A percentile compares a stretch with the other conserved stretches of the same genome.
phyloP scores from a whole-genome alignment of 2,797 vertebrate genomes.

The Meda fulgida region DNA sequence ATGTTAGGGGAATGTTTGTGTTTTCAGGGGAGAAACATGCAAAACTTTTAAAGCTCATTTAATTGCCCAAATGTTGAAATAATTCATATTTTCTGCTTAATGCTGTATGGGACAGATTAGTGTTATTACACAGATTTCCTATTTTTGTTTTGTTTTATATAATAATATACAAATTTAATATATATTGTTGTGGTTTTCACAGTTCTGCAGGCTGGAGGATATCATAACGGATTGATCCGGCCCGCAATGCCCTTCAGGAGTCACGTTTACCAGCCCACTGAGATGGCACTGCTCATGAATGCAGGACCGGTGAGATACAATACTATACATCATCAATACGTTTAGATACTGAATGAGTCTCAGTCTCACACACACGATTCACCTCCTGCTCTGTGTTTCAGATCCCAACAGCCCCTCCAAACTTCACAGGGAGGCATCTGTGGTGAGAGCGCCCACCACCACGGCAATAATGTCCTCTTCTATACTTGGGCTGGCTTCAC shows the following conservation, averaged over 20 bases:
- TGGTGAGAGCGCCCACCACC: slow-evolving; percentile 81
- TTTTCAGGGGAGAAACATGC: not conserved
- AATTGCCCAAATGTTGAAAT: not conserved
- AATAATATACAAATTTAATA: not conserved
- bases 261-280: slow-evolving; percentile 97
- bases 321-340: not conserved
- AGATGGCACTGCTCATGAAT: slow-evolving; percentile 98
- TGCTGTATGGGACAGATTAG: not conserved
- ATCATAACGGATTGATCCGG: slow-evolving; percentile 84
- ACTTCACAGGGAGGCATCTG: slow-evolving; percentile 94
- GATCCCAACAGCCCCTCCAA: slow-evolving; percentile 96
- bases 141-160: not conserved
- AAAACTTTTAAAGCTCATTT: not conserved
- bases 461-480: slow-evolving; percentile 7
- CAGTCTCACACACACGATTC: not conserved
- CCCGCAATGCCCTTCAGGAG: slow-evolving; percentile 92
- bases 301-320: slow-evolving; percentile 90
- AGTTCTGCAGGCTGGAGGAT: slow-evolving; percentile 90
- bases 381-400: slow-evolving; percentile 65
- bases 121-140: not conserved
- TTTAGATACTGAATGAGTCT: not conserved
- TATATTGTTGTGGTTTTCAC: slow-evolving; percentile 48
- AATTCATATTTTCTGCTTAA: not conserved
- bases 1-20: not conserved
- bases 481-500: slow-evolving; percentile 23